Base-by-base conservation (phyloP, 2,113 vertebrate genomes). In the Cygnus atratus region DNA sequence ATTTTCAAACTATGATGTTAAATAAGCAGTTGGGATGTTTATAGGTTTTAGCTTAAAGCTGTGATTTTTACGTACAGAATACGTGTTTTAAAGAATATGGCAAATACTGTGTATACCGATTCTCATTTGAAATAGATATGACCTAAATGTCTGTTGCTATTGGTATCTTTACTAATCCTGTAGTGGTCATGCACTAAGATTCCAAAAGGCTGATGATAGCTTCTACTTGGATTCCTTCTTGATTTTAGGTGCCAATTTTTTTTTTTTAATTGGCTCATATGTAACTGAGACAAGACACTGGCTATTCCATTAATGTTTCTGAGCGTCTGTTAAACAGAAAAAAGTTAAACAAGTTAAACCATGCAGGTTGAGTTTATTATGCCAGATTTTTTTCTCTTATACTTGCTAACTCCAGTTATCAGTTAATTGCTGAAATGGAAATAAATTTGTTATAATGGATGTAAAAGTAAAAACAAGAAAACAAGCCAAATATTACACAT, bases 141-240 rank as follows among this genome's bases (percentile, higher is more conserved):
- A 91, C 86, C 70, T 81, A 93, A 94, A 87, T 75, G 77, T 87
- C 76, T 92, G 24, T 35, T 91, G 80, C 54, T 92, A 61, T 68
- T 96, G 87, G 62, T 93, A 79, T 92, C 88, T 95, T 93, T 78
- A 97, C 89, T 95, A 87, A 96, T 87, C 88, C 93, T 71, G 90
- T 88, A 88, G 83, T 91, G 62, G 94, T 93, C 95, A 96, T 87
- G 95, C 94, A 93, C 84, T 78, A 89, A 71, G 84, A 97, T 97
- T 97, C 96, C 96, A 91, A 75, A 93, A 72, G 89, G 87, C 96
- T 96, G 95, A 93, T 96, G 95, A 93, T 93, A 78, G 84, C 77
- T 96, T 97, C 94, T 97, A 37, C 82, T 95, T 97, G 94, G 91
- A 87, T 95, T 95, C 57, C 89, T 96, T 89, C 84, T 57, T 87